Percentiles rank a stretch among this genome's conserved stretches.
Evolutionary conservation across 2,888 invertebrate genomes (phyloP).

Genomic region (Apodemia zela): DNA sequence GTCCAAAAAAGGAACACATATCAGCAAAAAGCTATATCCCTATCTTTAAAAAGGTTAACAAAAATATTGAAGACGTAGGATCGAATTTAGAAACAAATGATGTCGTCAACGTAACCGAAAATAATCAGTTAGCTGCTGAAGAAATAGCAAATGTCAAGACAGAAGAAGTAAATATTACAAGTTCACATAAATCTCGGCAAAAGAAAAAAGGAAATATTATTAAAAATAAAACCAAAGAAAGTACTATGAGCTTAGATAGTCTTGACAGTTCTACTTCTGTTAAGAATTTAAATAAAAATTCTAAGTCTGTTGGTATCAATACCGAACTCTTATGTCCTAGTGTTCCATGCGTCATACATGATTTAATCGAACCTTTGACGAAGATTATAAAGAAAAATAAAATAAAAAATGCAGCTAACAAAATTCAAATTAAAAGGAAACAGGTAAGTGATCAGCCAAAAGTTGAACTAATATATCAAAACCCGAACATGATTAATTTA

Average conservation of each 20-base stretch:
- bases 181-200: slow-evolving; percentile 22
- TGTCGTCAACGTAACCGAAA: slow-evolving; percentile 31
- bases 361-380: slow-evolving; percentile 38
- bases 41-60: slow-evolving; percentile 40
- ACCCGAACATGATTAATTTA: slow-evolving; percentile 52
- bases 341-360: slow-evolving; percentile 65
- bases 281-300: slow-evolving; percentile 39
- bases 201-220: slow-evolving; percentile 28
- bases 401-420: slow-evolving; percentile 26
- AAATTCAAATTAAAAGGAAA: slow-evolving; percentile 19
- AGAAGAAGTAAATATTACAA: slow-evolving; percentile 24
- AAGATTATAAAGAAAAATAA: slow-evolving; percentile 2
- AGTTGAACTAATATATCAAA: slow-evolving; percentile 62
- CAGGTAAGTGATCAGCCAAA: slow-evolving; percentile 35
- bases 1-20: background rate
- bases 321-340: slow-evolving; percentile 61
- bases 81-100: background rate
- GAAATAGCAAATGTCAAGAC: slow-evolving; percentile 18
- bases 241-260: slow-evolving; percentile 66
- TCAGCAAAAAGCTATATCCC: slow-evolving; percentile 58
- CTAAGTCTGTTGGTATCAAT: slow-evolving; percentile 59
- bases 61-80: background rate
- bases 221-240: slow-evolving; percentile 47
- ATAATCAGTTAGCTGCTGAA: slow-evolving; percentile 17
- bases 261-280: slow-evolving; percentile 47